Base-by-base conservation (phyloP, 2,113 vertebrate species). In the Menura novaehollandiae region DNA sequence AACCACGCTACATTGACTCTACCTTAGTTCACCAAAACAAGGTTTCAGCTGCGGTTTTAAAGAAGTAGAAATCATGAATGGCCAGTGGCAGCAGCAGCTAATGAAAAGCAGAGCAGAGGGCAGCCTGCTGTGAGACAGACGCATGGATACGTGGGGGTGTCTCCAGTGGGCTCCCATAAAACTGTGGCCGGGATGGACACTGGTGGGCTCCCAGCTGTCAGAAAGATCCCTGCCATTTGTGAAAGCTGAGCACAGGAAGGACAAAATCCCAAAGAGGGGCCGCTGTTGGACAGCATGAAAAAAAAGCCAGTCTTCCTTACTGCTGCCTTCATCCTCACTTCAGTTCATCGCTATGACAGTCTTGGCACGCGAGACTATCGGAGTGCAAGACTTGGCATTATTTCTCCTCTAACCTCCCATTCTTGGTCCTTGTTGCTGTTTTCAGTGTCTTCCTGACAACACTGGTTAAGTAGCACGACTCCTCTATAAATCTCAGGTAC, bases 1-100 rank as follows among this genome's bases (percentile, higher is more conserved):
- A 95, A 79, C 52, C 91, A 95, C 15, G 41, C 89, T 95, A 82
- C 95, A 76, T 92, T 95, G 72, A 96, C 64, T 78, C 91, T 2
- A 46, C 78, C 79, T 52, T 16, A 72, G 84, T 3, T 92, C 73
- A 84, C 35, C 66, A 43, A 91, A 96, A 68, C 49, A n/a, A 24
- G 32, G 27, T 26, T 85, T 67, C 68, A 78, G 52, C 89, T 82
- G 86, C 0, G 8, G 68, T 82, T 95, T 95, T 59, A 41, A 69
- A 72, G 80, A 28, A 75, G 81, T 39, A 87, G 84, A 78, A 92
- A 81, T 44, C 56, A 39, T 1, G 17, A 84, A 12, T 3, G 6
- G 26, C 18, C 2, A 2, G 22, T 32, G 55, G 55, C 28, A 26
- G 91, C 41, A 43, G 75, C 43, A 47, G 72, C 62, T 60, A 87